A percentile compares a stretch with the other conserved stretches of the same genome.
phyloP scores from a whole-genome alignment of 2,113 vertebrate genomes.

The Menura novaehollandiae region DNA sequence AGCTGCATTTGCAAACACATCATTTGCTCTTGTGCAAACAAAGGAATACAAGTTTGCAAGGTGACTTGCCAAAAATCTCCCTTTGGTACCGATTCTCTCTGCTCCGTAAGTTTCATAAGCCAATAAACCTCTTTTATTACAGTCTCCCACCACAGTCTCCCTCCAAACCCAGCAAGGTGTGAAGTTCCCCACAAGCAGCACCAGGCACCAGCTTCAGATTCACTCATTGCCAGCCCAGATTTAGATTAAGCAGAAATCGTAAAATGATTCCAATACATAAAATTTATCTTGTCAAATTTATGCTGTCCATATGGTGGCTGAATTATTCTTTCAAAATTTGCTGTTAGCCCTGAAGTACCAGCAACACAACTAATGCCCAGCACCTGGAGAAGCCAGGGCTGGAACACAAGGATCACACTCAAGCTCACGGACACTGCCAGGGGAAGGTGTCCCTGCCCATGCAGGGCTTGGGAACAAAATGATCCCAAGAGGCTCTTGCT shows the following conservation, averaged over 20 bases:
- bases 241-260: background rate
- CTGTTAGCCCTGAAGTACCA: rapidly evolving
- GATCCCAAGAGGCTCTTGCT: background rate
- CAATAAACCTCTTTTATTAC: background rate
- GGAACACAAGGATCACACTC: background rate
- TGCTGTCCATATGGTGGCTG: background rate
- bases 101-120: background rate
- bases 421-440: too few relatives aligned
- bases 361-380: background rate
- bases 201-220: background rate
- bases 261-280: background rate
- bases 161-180: background rate
- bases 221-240: background rate
- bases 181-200: background rate
- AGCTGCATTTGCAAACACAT: background rate
- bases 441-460: background rate
- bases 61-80: background rate
- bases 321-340: background rate
- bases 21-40: background rate
- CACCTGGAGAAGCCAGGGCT: background rate
- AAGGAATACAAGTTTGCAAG: background rate
- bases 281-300: background rate
- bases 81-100: background rate
- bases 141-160: background rate
- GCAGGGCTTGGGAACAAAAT: background rate